Base-by-base conservation (phyloP, 2,888 invertebrate species). In the Hedya salicella region DNA sequence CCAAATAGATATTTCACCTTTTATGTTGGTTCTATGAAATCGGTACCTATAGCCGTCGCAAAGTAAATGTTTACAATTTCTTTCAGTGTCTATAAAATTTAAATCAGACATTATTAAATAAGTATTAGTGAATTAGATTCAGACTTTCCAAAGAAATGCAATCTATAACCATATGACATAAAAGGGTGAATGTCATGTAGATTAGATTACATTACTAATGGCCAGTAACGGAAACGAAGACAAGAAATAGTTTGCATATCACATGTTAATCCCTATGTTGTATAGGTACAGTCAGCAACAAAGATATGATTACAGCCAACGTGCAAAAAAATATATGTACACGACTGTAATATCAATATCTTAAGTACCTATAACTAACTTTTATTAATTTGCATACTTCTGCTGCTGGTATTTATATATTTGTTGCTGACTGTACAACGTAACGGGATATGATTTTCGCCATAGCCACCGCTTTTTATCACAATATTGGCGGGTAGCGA, bases 91-190 rank as follows among this genome's bases (percentile, higher is more conserved):
- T 49, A 21, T 25, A 49, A n/a, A 25, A 13, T 30, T 30, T 25
- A 39, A 11, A 39, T 39, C 39, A 11, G 39, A 11, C 39, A 39
- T 39, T 39, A 39, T 39, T 39, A 39, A 39, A 39, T 39, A 39
- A 39, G 39, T 39, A 39, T 39, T 39, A 39, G 39, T 39, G 11
- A 39, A 39, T 39, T 39, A 39, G 39, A 39, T 39, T 39, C 39
- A 8, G 39, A 39, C 39, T 39, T 39, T 39, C 39, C 39, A 39
- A 39, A 39, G 39, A 39, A 39, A 39, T 39, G 39, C 39, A 39
- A 39, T 39, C 39, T 39, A 39, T 39, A 39, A 39, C 39, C 39
- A 39, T 39, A 39, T 39, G 39, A 39, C 39, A 39, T 8, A 4
- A 11, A 39, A 4, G 39, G 39, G 39, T 6, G 9, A 39, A 39